phyloP scores from a whole-genome alignment of 2,888 invertebrate species.

The Epistrophe grossulariae region DNA sequence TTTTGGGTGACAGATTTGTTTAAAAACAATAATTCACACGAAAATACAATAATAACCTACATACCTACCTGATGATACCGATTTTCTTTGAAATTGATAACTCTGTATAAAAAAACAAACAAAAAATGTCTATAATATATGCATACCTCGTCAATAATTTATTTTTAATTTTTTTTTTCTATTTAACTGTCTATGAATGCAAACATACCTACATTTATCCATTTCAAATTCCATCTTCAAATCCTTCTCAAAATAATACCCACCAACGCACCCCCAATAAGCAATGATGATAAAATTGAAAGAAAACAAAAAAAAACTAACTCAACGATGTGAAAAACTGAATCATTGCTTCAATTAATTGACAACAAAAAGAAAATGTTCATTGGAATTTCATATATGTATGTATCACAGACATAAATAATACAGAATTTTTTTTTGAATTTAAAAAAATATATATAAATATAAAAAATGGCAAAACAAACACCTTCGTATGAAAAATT shows the following conservation, averaged over 20 bases:
- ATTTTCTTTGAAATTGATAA: too few species aligned
- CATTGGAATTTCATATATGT: slow-evolving; percentile 47
- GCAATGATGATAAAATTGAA: slow-evolving; percentile 1
- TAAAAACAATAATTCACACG: too few species aligned
- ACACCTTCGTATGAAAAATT: slow-evolving; percentile 14
- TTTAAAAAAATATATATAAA: neutral
- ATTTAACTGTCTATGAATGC: too few species aligned
- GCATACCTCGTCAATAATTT: too few species aligned
- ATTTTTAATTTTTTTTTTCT: too few species aligned
- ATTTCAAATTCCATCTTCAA: neutral
- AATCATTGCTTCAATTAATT: slow-evolving; percentile 65
- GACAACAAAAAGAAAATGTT: slow-evolving; percentile 46
- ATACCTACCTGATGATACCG: too few species aligned
- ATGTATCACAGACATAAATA: slow-evolving; percentile 13
- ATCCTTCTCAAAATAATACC: neutral
- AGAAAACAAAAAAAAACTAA: neutral
- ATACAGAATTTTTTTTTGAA: slow-evolving; percentile 27
- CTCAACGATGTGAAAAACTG: slow-evolving; percentile 49
- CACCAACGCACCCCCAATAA: neutral
- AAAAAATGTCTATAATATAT: too few species aligned
- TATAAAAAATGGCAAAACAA: slow-evolving; percentile 17
- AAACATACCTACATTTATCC: neutral
- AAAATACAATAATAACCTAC: too few species aligned
- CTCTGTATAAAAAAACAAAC: too few species aligned
- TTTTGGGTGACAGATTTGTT: too few species aligned